These are phyloP conservation scores for Vultur gryphus DNA, from an alignment of 2,797 vertebrate species.

Conservation along the genomic window DNA sequence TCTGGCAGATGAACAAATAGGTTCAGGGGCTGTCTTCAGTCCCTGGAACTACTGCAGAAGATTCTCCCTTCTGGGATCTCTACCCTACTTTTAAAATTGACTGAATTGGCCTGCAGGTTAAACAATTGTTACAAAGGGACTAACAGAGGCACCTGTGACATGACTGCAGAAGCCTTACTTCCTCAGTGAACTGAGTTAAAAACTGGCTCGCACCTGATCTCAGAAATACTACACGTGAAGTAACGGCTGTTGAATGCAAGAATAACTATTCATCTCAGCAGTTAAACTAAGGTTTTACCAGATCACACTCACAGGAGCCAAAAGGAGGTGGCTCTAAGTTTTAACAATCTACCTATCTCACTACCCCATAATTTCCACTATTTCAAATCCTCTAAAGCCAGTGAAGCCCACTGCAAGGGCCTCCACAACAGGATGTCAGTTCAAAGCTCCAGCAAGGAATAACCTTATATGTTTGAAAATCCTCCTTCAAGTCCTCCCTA, in stretches of 20 bases:
- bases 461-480: neutral
- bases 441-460: neutral
- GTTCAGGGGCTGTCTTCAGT: neutral
- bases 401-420: neutral
- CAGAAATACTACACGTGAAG: neutral
- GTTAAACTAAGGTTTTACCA: neutral
- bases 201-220: fast-evolving
- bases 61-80: neutral
- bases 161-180: neutral
- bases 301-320: neutral
- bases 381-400: neutral
- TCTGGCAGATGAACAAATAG: neutral
- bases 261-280: neutral
- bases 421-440: neutral
- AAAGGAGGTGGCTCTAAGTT: neutral
- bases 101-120: neutral
- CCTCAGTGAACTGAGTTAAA: neutral
- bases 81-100: neutral
- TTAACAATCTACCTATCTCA: neutral
- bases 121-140: neutral
- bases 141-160: neutral
- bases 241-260: neutral
- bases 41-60: neutral
- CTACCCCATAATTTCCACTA: neutral
- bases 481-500: neutral